phyloP scores from a whole-genome alignment of 2,888 invertebrate genomes.

The Tineola bisselliella region DNA sequence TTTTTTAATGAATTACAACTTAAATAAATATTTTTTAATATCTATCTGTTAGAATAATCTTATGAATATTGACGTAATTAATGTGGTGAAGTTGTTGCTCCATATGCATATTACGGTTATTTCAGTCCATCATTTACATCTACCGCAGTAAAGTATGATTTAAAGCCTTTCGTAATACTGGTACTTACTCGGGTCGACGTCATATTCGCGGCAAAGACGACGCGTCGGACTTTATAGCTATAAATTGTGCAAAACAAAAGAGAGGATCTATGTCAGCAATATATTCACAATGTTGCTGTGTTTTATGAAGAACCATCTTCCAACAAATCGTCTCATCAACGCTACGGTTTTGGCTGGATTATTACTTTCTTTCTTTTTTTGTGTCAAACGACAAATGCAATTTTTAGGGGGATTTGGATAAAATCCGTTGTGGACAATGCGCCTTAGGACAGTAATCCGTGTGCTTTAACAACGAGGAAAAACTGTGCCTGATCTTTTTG shows the following conservation, averaged over 20 bases:
- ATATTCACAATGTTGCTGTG: slow-evolving; percentile 37
- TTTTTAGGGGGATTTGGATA: slow-evolving; percentile 17
- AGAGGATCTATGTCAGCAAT: slow-evolving; percentile 28
- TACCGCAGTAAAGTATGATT: slow-evolving; percentile 24
- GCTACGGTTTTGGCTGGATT: slow-evolving; percentile 19
- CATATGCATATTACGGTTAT: neutral
- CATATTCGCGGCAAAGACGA: slow-evolving; percentile 14
- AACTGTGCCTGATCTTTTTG: neutral
- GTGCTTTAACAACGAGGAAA: neutral
- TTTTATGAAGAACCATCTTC: slow-evolving; percentile 31
- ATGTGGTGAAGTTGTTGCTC: slow-evolving; percentile 4
- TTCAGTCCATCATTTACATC: neutral
- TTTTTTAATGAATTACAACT: neutral
- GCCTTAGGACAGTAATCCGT: slow-evolving; percentile 5
- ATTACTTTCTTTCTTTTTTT: slow-evolving; percentile 14
- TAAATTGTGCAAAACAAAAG: slow-evolving; percentile 45
- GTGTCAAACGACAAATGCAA: slow-evolving; percentile 18
- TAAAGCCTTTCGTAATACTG: slow-evolving; percentile 23
- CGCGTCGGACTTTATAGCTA: slow-evolving; percentile 26
- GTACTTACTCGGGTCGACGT: slow-evolving; percentile 26
- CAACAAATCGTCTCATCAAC: slow-evolving; percentile 37
- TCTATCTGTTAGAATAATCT: neutral
- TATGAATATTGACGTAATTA: neutral
- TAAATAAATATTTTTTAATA: neutral
- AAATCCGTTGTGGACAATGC: neutral